Percentiles rank a stretch among this genome's conserved stretches.
Evolutionary conservation across 2,113 vertebrate genomes (phyloP).

Genomic region (Bubo bubo): DNA sequence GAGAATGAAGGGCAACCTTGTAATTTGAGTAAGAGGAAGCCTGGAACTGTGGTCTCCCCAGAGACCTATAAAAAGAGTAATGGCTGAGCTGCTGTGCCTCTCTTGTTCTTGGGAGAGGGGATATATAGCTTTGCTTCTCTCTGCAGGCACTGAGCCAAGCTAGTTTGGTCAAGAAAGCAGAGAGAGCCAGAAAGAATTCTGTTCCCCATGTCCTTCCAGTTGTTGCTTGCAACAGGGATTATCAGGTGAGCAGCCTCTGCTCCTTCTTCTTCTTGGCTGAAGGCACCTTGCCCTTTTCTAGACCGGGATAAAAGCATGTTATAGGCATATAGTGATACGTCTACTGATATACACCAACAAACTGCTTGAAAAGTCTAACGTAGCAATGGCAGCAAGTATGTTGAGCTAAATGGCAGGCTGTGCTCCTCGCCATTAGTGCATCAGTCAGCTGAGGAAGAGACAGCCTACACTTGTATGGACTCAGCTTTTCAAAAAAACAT

Average conservation of each 20-base stretch:
- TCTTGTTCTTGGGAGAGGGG: background rate
- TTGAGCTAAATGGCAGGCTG: background rate
- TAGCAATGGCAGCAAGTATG: background rate
- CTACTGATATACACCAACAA: background rate
- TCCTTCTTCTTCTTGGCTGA: background rate
- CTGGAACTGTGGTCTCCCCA: background rate
- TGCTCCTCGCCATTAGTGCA: background rate
- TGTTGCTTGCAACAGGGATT: background rate
- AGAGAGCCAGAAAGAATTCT: background rate
- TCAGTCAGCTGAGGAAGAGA: background rate
- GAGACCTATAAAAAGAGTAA: background rate
- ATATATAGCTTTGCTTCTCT: background rate
- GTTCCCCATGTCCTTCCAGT: background rate
- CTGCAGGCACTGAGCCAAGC: background rate
- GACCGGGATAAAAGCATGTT: background rate
- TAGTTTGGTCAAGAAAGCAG: background rate
- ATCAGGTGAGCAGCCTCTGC: background rate
- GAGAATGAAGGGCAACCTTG: slow-evolving; percentile 11
- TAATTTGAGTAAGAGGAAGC: slow-evolving; percentile 42
- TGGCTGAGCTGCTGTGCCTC: fast-evolving
- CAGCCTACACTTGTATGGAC: fast-evolving
- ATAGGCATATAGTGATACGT: fast-evolving
- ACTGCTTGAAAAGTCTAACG: background rate
- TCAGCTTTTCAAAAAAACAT: background rate
- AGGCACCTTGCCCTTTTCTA: background rate